A percentile compares a stretch with the other conserved stretches of the same genome.
Conservation (phyloP, 2,797 vertebrate species). For the Poecilia velifera region DNA sequence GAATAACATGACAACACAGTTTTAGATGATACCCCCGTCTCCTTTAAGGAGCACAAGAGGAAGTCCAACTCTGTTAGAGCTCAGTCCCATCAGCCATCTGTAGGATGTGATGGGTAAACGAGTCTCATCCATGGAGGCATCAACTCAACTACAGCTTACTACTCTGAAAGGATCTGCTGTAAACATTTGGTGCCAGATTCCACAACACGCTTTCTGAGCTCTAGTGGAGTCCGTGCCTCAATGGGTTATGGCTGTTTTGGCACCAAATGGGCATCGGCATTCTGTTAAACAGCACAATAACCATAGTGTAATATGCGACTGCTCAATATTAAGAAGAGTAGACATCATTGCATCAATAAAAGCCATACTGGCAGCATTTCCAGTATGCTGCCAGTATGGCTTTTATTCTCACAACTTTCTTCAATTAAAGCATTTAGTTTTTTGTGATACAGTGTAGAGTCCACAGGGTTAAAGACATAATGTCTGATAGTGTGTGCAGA, state of each 20-base stretch:
- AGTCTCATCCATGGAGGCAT: background rate
- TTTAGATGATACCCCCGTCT: too few species aligned
- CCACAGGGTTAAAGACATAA: conserved; percentile 25
- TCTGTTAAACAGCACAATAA: background rate
- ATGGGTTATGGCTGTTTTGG: background rate
- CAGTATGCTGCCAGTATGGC: too few species aligned
- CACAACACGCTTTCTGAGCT: background rate
- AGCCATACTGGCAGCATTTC: conserved; percentile 12
- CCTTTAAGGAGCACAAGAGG: background rate
- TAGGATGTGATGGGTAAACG: background rate
- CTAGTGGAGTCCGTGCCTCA: background rate
- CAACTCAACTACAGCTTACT: background rate
- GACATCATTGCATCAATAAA: conserved; percentile 1
- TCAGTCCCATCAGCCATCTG: background rate
- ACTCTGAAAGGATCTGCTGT: background rate
- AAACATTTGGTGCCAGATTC: background rate
- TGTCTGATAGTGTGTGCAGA: conserved; percentile 14
- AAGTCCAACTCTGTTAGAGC: background rate
- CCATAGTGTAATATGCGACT: background rate
- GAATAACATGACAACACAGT: too few species aligned
- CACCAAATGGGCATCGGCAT: background rate
- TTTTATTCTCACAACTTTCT: background rate
- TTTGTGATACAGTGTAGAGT: conserved; percentile 16
- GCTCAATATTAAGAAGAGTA: background rate
- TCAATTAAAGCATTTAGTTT: conserved; percentile 3